Evolutionary conservation across 1,140 invertebrate genomes (phyloP).

Genomic region (Lasioglossum albipes): DNA sequence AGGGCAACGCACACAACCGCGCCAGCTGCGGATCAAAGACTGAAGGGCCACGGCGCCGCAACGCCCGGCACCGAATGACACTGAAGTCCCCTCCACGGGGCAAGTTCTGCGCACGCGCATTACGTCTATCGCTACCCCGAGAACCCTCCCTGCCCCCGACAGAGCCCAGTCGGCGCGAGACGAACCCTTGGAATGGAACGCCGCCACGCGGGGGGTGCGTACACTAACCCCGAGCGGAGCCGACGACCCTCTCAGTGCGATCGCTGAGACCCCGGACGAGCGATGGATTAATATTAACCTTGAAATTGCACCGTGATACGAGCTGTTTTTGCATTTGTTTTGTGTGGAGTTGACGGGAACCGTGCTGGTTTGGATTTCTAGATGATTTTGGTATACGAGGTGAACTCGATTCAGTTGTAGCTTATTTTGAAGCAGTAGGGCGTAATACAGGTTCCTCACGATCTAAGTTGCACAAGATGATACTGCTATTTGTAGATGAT

Average conservation of each 20-base stretch:
- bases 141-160: slow-evolving; percentile 21
- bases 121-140: neutral
- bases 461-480: too few relatives aligned
- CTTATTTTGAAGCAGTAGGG: too few relatives aligned
- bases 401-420: too few relatives aligned
- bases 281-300: neutral
- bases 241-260: slow-evolving; percentile 21
- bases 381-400: too few relatives aligned
- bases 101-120: slow-evolving; percentile 57
- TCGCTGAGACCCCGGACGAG: neutral
- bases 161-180: neutral
- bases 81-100: slow-evolving; percentile 66
- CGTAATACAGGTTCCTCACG: too few relatives aligned
- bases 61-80: slow-evolving; percentile 76
- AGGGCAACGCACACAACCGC: slow-evolving; percentile 53
- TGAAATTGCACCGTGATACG: too few relatives aligned
- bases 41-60: slow-evolving; percentile 70
- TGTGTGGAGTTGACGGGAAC: too few relatives aligned
- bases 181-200: slow-evolving; percentile 48
- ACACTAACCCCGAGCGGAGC: slow-evolving; percentile 34
- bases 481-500: too few relatives aligned
- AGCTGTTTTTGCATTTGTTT: too few relatives aligned
- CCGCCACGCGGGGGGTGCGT: slow-evolving; percentile 56
- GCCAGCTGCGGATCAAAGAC: slow-evolving; percentile 68
- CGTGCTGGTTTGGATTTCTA: too few relatives aligned